These are phyloP conservation scores for Biston stratarius DNA, from an alignment of 2,888 invertebrate genomes.

Conservation along the genomic window DNA sequence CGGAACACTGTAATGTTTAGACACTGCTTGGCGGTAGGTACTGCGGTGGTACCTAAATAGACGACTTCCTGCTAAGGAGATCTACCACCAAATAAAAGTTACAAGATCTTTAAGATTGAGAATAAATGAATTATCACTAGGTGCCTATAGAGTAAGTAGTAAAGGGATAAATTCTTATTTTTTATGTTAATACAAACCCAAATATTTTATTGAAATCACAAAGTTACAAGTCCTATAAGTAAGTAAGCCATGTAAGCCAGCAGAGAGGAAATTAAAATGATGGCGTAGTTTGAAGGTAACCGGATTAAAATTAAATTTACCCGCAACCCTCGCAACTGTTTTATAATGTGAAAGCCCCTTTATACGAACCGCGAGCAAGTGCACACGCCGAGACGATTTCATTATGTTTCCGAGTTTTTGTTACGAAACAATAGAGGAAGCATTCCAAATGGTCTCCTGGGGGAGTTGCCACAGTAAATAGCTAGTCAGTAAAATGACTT, in stretches of 20 bases:
- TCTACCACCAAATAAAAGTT: no score
- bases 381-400: slow-evolving; percentile 40
- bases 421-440: slow-evolving; percentile 39
- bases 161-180: not conserved
- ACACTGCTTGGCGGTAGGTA: no score
- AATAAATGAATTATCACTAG: slow-evolving; percentile 19
- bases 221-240: no score
- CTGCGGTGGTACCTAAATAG: no score
- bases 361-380: slow-evolving; percentile 15
- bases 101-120: no score
- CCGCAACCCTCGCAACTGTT: not conserved
- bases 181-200: not conserved
- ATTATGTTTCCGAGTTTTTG: slow-evolving; percentile 43
- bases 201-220: no score
- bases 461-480: slow-evolving; percentile 1
- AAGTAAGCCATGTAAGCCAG: not conserved
- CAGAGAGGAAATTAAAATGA: not conserved
- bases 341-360: slow-evolving; percentile 1
- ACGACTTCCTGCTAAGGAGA: no score
- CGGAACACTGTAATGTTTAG: no score
- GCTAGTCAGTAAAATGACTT: not conserved
- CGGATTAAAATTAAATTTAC: not conserved
- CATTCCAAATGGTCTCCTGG: slow-evolving; percentile 33
- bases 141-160: no score
- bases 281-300: not conserved